Evolutionary conservation across 2,113 vertebrate genomes (phyloP).

Genomic region (Oncorhynchus kisutch): DNA sequence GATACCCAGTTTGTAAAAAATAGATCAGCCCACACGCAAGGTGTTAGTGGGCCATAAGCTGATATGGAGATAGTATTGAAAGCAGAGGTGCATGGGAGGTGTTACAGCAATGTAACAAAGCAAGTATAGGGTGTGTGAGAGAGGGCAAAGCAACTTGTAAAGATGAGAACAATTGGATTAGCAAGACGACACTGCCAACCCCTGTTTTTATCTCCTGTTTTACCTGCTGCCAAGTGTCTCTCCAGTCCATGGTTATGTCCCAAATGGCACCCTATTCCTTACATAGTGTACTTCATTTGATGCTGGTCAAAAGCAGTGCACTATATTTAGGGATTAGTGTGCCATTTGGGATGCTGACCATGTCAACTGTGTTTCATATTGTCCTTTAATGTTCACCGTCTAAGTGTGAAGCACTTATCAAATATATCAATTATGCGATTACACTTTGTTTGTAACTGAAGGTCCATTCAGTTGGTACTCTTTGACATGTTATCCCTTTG

Average conservation of each 20-base stretch:
- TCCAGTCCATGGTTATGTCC: not conserved
- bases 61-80: too few species aligned
- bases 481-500: slow-evolving; percentile 22
- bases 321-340: too few species aligned
- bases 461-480: slow-evolving; percentile 10
- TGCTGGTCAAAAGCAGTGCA: too few species aligned
- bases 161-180: slow-evolving; percentile 22
- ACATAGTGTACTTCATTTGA: too few species aligned
- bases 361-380: not conserved
- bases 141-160: not conserved
- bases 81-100: not conserved
- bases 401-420: slow-evolving; percentile 16
- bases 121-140: not conserved
- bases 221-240: slow-evolving; percentile 26
- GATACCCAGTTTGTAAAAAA: too few species aligned
- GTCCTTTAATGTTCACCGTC: slow-evolving; percentile 22
- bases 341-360: not conserved
- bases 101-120: not conserved
- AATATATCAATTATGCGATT: slow-evolving; percentile 34
- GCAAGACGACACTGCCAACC: slow-evolving; percentile 34
- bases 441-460: not conserved
- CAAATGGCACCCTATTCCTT: too few species aligned
- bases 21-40: too few species aligned
- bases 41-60: too few species aligned
- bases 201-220: slow-evolving; percentile 9